Evolutionary conservation across 2,113 vertebrate genomes (phyloP).

Genomic region (Istiophorus platypterus): DNA sequence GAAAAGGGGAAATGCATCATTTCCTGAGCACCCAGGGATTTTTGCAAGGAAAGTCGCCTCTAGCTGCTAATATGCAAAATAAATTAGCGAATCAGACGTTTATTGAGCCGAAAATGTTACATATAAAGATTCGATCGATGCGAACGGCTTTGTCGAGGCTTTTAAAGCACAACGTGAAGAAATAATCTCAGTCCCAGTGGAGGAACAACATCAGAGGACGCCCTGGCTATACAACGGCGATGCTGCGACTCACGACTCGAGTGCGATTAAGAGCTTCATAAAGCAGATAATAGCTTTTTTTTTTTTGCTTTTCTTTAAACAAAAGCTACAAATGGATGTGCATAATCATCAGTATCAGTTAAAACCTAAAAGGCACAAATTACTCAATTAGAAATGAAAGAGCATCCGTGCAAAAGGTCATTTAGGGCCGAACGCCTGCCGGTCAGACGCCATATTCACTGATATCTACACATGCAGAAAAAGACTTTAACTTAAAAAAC

Average conservation of each 20-base stretch:
- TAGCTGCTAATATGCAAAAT: slow-evolving; percentile 12
- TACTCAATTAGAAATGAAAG: background rate
- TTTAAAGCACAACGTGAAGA: background rate
- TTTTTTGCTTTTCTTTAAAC: too few species aligned
- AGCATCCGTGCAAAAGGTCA: too few species aligned
- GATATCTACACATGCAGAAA: too few species aligned
- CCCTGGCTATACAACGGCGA: background rate
- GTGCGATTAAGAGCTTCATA: background rate
- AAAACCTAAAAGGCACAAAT: background rate
- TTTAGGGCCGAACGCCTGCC: too few species aligned
- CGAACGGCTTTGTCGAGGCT: background rate
- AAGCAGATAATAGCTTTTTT: background rate
- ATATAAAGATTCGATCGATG: too few species aligned
- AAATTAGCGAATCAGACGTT: background rate
- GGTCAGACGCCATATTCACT: too few species aligned
- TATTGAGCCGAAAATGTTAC: background rate
- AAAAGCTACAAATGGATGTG: background rate
- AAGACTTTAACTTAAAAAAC: too few species aligned
- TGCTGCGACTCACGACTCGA: background rate
- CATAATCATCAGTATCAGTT: background rate
- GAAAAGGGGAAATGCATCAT: background rate
- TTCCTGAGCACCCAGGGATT: accelerated
- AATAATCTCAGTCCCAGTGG: background rate
- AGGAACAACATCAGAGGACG: background rate
- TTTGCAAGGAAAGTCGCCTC: background rate